Base-by-base conservation (phyloP, 2,797 vertebrate genomes). In the Poeciliopsis infans region DNA sequence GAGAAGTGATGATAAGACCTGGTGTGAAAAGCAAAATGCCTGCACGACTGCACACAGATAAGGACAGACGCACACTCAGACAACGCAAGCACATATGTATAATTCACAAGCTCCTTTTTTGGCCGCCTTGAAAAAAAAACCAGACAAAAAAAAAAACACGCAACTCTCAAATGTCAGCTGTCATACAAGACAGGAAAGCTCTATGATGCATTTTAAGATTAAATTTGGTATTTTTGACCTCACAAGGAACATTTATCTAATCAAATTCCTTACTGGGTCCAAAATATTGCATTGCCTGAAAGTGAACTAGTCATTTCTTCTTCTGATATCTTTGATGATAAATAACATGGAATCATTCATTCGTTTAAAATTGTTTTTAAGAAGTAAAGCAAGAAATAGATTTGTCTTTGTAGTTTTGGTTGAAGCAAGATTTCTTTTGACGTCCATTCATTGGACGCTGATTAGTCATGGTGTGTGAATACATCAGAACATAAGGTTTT, bases 1-100 rank as follows among this genome's bases (percentile, higher is more conserved):
- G 72, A 79, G 74, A 76, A 79, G 46, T 82, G 72, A 25, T 76
- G 85, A 93, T 89, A 82, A 84, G 76, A 61, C 83, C 77, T 76
- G 81, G 83, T 41, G 33, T 25, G 41, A 47, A 57, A 80, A 70
- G 70, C 25, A 74, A 45, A 53, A 7, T 12, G 51, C 6, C 1
- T 2, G 46, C 70, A 73, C 33, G 49, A 49, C 45, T 51, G 31
- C 70, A 31, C 36, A 55, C 72, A 68, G 59, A 68, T 69, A 41
- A 74, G 36, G 46, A 15, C 28, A n/a, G n/a, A 66, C 15, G 41
- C 39, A 45, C 39, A 8, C 6, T 33, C 28, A 47, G 18, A 78
- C 7, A 49, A 68, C 46, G 28, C 45, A 64, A 1, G 16, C 41
- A 76, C 1, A 33, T 16, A 45, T 28, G 46, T 11, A 69, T 28